A percentile compares a stretch with the other conserved stretches of the same genome.
phyloP scores from a whole-genome alignment of 2,797 vertebrate species.

The Falco biarmicus region DNA sequence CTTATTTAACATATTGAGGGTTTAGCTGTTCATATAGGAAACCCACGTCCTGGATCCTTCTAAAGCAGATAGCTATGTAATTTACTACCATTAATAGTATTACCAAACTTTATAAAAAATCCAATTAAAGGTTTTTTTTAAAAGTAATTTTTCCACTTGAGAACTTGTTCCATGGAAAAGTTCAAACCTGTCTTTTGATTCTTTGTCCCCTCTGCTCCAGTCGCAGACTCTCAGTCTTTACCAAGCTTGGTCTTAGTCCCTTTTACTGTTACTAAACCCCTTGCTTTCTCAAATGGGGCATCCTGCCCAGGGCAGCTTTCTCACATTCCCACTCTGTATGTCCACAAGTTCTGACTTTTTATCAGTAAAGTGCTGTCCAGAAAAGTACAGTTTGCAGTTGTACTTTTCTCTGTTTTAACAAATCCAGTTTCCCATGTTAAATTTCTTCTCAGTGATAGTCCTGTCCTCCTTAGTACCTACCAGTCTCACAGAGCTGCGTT shows the following conservation, averaged over 20 bases:
- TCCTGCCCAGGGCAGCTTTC: not conserved
- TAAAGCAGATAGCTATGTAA: not conserved
- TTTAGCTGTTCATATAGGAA: not conserved
- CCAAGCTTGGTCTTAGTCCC: not conserved
- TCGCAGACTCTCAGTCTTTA: not conserved
- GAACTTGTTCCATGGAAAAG: not conserved
- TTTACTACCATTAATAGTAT: not conserved
- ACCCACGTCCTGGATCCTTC: not conserved
- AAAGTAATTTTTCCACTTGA: not conserved
- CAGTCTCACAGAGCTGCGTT: not conserved
- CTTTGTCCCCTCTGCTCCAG: not conserved
- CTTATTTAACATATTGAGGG: not conserved
- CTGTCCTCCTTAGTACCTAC: not conserved
- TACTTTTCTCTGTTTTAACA: not conserved
- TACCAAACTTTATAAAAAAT: not conserved
- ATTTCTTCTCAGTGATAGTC: not conserved
- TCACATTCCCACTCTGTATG: not conserved
- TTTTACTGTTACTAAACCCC: not conserved
- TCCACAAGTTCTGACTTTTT: not conserved
- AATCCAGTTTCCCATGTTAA: not conserved
- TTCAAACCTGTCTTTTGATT: not conserved
- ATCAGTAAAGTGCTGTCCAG: not conserved
- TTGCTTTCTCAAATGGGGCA: not conserved
- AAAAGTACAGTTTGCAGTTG: not conserved
- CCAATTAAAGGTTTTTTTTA: not conserved